Evolutionary conservation across 2,888 invertebrate species (phyloP), one percentile per base, ranked within the genome.

Genomic region (Cantharis nigra): DNA sequence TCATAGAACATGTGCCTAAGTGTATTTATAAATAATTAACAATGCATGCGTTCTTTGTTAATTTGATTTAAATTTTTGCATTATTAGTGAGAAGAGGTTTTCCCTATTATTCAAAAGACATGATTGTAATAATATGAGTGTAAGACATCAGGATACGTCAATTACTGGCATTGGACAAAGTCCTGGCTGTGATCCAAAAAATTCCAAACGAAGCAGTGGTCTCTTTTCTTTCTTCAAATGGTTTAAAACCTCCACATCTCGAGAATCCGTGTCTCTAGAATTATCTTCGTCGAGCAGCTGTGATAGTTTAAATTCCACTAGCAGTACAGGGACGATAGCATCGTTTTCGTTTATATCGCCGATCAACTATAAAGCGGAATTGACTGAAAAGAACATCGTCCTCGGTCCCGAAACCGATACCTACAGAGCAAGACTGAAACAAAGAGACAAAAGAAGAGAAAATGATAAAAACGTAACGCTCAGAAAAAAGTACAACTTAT

Each of bases 301-400:
- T 81, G 91, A 90, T 79, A 94, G 94, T 86, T 89, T 93, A 80
- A 92, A 92, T 82, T 94, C 94, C 82, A 90, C 91, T 71, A 92
- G 93, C 84, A 94, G 94, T 82, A 94, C 92, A 76, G 92, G 94
- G 71, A 94, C 94, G 10, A 93, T 92, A 16, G 92, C 91, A 63
- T 94, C 94, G 84, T 94, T 95, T 85, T 92, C 93, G 16, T 95
- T 92, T 86, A 90, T 93, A 80, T 86, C 90, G 72, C 91, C 94
- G 78, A 88, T 90, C 69, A 88, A 89, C 78, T 92, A 91, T 86
- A 87, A 87, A 71, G 83, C 84, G 30, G 87, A 88, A 20, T 83
- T 86, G 30, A 84, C 86, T 69, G 89, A 90, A 18, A 86, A 89
- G 81, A 87, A 89, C 77, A 90, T 91, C 33, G 88, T 89, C 20